These are phyloP conservation scores for Macroramphosus scolopax DNA, from an alignment of 2,797 vertebrate species.

Conservation along the genomic window DNA sequence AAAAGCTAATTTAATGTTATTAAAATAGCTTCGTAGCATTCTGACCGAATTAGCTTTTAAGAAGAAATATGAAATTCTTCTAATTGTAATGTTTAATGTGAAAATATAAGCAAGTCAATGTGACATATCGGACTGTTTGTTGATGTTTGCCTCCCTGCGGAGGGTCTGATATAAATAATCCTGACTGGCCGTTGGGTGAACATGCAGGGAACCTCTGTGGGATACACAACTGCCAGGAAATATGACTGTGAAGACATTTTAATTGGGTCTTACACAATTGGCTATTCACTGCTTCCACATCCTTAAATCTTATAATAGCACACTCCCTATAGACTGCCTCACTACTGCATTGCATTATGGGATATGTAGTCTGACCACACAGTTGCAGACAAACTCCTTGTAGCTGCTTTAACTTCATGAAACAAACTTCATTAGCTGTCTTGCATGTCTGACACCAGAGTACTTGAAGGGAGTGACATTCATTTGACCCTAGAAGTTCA, in stretches of 20 bases:
- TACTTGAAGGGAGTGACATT: constrained; percentile 1
- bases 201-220: constrained; percentile 38
- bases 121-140: not conserved
- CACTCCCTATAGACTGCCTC: not conserved
- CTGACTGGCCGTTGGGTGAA: constrained; percentile 19
- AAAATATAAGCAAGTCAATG: constrained; percentile 4
- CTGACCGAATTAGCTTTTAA: no score
- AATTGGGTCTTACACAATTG: constrained; percentile 26
- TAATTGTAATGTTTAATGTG: constrained; percentile 4
- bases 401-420: no score
- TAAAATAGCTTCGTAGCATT: no score
- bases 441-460: constrained; percentile 17
- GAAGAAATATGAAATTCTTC: no score
- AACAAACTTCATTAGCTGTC: constrained; percentile 13
- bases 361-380: no score
- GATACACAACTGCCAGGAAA: constrained; percentile 18
- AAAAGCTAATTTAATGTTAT: no score
- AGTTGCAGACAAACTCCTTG: no score
- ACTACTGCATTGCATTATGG: no score
- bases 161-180: constrained; percentile 20
- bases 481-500: constrained; percentile 31
- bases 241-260: constrained; percentile 14
- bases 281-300: constrained; percentile 12
- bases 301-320: constrained; percentile 17
- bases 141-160: constrained; percentile 5